phyloP scores from a whole-genome alignment of 2,113 vertebrate species.

The Promerops cafer region DNA sequence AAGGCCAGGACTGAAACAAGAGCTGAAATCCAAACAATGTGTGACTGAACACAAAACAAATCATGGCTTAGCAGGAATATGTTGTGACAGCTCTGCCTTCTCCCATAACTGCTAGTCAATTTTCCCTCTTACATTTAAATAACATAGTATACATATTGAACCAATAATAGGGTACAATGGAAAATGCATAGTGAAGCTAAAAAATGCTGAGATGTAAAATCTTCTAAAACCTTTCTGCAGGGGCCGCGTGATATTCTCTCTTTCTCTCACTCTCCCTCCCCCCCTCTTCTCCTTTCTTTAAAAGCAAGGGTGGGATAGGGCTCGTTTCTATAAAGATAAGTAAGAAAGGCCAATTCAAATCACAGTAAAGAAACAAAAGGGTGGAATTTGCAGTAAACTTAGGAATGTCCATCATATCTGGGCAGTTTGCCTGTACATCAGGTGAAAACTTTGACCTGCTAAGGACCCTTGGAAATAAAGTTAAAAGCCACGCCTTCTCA shows the following conservation, averaged over 20 bases:
- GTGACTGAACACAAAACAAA: conserved; percentile 65
- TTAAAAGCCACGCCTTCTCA: not conserved
- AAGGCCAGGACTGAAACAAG: conserved; percentile 56
- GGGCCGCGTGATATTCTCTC: not conserved
- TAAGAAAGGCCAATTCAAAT: not conserved
- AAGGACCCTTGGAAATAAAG: not conserved
- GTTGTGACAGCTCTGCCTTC: conserved; percentile 60
- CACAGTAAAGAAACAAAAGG: not conserved
- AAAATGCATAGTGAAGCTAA: not conserved
- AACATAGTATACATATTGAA: conserved; percentile 38
- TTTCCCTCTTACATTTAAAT: conserved; percentile 22
- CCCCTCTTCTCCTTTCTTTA: not conserved
- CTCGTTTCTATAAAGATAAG: not conserved
- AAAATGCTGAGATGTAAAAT: conserved; percentile 17
- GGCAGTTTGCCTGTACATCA: not conserved
- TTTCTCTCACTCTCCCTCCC: rapidly evolving
- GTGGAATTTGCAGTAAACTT: not conserved
- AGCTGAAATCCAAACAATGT: conserved; percentile 62
- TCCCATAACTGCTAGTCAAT: conserved; percentile 40
- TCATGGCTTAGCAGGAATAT: conserved; percentile 48
- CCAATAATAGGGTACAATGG: not conserved
- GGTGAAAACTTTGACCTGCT: not conserved
- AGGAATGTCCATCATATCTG: not conserved
- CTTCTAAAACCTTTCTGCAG: not conserved
- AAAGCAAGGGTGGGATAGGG: not conserved